Evolutionary conservation across 2,888 invertebrate species (phyloP).

Genomic region (Drosophila merina): DNA sequence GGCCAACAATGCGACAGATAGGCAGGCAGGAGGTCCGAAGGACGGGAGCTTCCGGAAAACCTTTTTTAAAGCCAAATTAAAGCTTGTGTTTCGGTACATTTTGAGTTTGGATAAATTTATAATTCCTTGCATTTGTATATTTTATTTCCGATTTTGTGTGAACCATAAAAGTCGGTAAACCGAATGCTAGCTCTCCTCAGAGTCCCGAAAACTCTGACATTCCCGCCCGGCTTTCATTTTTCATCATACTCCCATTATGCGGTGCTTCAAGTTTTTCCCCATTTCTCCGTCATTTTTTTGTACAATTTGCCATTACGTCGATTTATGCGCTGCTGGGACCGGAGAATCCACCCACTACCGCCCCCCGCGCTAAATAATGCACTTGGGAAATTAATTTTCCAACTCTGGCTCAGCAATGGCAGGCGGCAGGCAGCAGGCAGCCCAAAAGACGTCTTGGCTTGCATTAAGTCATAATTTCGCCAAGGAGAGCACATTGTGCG

Average conservation of each 20-base stretch:
- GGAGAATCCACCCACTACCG: conserved; percentile 8
- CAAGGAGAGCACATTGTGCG: conserved; percentile 7
- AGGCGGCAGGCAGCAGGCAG: not conserved
- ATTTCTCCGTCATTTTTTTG: conserved; percentile 9
- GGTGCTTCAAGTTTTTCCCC: conserved; percentile 13
- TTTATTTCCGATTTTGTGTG: conserved; percentile 17
- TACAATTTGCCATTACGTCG: conserved; percentile 55
- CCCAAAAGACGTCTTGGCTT: conserved; percentile 12
- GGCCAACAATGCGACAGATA: conserved; percentile 58
- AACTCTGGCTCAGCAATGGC: conserved; percentile 16
- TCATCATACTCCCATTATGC: conserved; percentile 38
- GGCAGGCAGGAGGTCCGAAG: conserved; percentile 24
- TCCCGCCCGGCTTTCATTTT: conserved; percentile 41
- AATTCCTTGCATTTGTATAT: not conserved
- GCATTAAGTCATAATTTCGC: conserved; percentile 32
- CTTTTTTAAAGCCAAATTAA: conserved; percentile 70
- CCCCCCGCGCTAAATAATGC: conserved; percentile 48
- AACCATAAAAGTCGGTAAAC: conserved; percentile 31
- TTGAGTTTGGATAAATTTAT: not conserved
- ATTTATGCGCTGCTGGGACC: conserved; percentile 51
- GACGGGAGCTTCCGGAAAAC: conserved; percentile 23
- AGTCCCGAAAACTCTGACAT: conserved; percentile 24
- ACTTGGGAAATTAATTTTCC: conserved; percentile 70
- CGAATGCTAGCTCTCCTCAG: conserved; percentile 12
- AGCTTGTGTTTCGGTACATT: conserved; percentile 24